A percentile compares a stretch with the other conserved stretches of the same genome.
Evolutionary conservation across 2,113 vertebrate genomes (phyloP).

Genomic region (Nettapus auritus): DNA sequence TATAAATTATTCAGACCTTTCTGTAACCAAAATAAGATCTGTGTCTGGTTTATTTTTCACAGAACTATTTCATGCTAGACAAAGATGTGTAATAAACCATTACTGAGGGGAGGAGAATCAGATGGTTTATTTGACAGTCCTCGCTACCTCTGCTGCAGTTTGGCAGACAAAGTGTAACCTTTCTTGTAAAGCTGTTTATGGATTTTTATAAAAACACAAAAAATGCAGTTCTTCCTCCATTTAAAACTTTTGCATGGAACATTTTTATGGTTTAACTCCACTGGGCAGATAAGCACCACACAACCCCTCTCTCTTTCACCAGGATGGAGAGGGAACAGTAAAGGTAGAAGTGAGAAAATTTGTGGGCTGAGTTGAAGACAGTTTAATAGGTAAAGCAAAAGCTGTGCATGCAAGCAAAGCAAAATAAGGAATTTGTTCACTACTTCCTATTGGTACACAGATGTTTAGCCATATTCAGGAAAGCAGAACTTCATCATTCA

Average conservation of each 20-base stretch:
- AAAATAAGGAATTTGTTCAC: neutral
- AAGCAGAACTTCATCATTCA: neutral
- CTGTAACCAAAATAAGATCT: constrained; percentile 53
- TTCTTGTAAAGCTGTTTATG: neutral
- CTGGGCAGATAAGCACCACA: neutral
- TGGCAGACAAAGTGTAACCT: neutral
- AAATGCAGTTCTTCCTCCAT: neutral
- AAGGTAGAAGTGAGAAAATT: neutral
- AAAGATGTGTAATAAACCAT: neutral
- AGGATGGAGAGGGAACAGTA: neutral
- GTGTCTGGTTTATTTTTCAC: constrained; percentile 27
- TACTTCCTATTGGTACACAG: neutral
- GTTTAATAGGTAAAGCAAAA: neutral
- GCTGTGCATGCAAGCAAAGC: neutral
- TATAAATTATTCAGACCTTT: constrained; percentile 63
- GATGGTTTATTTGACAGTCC: neutral
- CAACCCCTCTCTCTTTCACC: neutral
- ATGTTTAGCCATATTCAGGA: neutral
- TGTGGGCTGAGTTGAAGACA: neutral
- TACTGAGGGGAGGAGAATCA: neutral
- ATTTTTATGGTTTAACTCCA: neutral
- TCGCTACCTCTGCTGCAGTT: neutral
- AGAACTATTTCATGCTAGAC: constrained; percentile 2
- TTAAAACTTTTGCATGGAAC: neutral
- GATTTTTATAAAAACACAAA: neutral